Percentiles rank a stretch among this genome's conserved stretches.
These are phyloP conservation scores for Lasioglossum calceatum DNA, from an alignment of 2,888 invertebrate genomes.

Conservation along the genomic window DNA sequence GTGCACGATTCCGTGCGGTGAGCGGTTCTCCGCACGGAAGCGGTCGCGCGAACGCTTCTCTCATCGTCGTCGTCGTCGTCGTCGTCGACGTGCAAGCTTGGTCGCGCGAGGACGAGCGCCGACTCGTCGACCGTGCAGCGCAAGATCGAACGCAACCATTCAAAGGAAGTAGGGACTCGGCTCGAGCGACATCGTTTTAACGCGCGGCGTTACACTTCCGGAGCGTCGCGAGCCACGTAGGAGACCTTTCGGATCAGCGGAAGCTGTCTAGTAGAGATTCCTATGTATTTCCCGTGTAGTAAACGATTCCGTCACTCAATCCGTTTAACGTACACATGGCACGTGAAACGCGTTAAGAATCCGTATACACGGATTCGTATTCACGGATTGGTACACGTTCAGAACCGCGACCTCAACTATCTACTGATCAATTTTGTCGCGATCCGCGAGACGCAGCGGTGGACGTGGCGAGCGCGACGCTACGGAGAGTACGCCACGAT, in stretches of 20 bases:
- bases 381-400: too few relatives aligned
- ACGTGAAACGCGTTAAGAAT: too few relatives aligned
- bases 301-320: too few relatives aligned
- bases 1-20: background rate
- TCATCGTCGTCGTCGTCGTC: background rate
- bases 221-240: background rate
- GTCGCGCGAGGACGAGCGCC: background rate
- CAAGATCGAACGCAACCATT: background rate
- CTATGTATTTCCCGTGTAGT: too few relatives aligned
- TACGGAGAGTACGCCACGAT: background rate
- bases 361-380: too few relatives aligned
- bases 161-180: conserved; percentile 12
- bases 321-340: too few relatives aligned
- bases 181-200: conserved; percentile 8
- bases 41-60: background rate
- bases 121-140: background rate
- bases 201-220: background rate
- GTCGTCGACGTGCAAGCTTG: conserved; percentile 4
- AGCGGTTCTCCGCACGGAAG: background rate
- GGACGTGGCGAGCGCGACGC: background rate
- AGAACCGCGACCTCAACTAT: too few relatives aligned
- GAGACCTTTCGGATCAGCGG: background rate
- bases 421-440: background rate
- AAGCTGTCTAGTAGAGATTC: background rate
- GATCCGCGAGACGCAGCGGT: background rate